Conservation (phyloP, 1,140 invertebrate species). For the Brevipalpus yothersi region DNA sequence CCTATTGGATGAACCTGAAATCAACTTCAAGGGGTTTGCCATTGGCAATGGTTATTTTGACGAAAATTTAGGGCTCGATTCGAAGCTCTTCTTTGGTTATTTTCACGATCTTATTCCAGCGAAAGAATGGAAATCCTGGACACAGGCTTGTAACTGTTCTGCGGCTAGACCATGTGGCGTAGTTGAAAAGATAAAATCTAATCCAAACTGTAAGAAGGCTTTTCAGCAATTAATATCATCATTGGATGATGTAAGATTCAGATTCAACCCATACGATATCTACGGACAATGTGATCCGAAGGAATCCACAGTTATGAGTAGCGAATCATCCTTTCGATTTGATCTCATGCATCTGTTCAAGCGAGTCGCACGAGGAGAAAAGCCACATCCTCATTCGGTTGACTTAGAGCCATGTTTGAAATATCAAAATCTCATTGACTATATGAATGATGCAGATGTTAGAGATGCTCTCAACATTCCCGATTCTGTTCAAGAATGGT, state of each 20-base stretch:
- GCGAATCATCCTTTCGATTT: too few species aligned
- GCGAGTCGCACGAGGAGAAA: not conserved
- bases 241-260: too few species aligned
- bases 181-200: slow-evolving; percentile 3
- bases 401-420: slow-evolving; percentile 20
- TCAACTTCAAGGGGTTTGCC: slow-evolving; percentile 25
- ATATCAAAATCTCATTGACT: slow-evolving; percentile 16
- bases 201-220: not conserved
- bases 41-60: slow-evolving; percentile 27
- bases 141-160: not conserved
- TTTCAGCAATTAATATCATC: not conserved
- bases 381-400: not conserved
- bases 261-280: slow-evolving; percentile 22
- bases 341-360: too few species aligned
- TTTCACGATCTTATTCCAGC: slow-evolving; percentile 25
- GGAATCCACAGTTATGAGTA: not conserved
- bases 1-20: slow-evolving; percentile 19
- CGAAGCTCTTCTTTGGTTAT: slow-evolving; percentile 25
- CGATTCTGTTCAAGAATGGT: not conserved
- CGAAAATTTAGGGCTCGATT: slow-evolving; percentile 21
- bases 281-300: slow-evolving; percentile 17
- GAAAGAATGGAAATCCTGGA: not conserved
- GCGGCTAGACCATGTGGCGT: not conserved
- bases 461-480: slow-evolving; percentile 23
- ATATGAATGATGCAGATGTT: slow-evolving; percentile 19